Evolutionary conservation across 2,888 invertebrate genomes (phyloP), one percentile per base, ranked within the genome.

Genomic region (Drosophila kuntzei): DNA sequence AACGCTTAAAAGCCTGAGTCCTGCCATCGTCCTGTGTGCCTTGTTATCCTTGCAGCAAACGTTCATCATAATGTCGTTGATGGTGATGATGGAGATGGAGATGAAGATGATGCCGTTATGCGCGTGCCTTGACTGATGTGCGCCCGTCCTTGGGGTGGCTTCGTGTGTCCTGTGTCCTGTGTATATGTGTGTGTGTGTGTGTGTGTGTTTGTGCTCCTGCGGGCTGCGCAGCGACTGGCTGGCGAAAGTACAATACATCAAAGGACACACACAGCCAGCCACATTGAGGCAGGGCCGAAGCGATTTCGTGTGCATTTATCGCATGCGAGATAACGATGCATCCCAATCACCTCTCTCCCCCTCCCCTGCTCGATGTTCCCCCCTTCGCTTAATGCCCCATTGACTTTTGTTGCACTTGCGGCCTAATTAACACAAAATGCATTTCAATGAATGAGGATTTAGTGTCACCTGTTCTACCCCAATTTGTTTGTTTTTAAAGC

Each of bases 201-300:
- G 32, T 34, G 50, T 51, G 14, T 47, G 36, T 39, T 11, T 16
- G 22, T 62, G 54, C 39, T 51, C 68, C 63, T 79, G 62, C 58
- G 80, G 78, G 78, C 79, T 87, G 79, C 68, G 67, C 75, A 75
- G 75, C 79, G 76, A 89, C 84, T 88, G 89, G 87, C 75, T 77
- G 82, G 74, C 69, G 85, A 81, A 83, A 82, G 79, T 75, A 71
- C 69, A 76, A 71, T 71, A 89, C 88, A 79, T 86, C 83, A 86
- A 89, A 86, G 80, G 71, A 64, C 66, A 70, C 55, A 64, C 51
- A 66, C 62, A 65, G 69, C 69, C 71, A 70, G 69, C 66, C 76
- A 76, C 63, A 70, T 81, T 80, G 86, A 89, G 79, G 88, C 84
- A 84, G 88, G 88, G 67, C 68, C 66, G 62, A 55, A 55, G 55